Base-by-base conservation (phyloP, 2,888 invertebrate species). In the Horisme vitalbata region DNA sequence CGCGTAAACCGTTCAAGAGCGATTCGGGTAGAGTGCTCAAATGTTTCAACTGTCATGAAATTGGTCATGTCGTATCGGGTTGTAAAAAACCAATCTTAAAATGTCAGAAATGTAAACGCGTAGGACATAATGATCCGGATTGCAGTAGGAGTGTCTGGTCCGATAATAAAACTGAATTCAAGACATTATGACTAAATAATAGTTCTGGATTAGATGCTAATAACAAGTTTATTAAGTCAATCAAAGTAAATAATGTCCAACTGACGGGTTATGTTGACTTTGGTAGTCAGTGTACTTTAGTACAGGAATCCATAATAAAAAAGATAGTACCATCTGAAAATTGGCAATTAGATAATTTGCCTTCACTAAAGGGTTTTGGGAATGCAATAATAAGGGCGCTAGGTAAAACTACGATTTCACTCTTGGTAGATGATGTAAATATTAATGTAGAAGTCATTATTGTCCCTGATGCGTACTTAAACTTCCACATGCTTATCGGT, bases 81-180 rank as follows among this genome's bases (percentile, higher is more conserved):
- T 33, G 32, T 2, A 36, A 50, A 3, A 51, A 58, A 20, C 11
- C 13, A 11, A 11, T 51, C 1, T 34, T 56, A 9, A 53, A 35
- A 20, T 45, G 30, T 12, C 31, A 37, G n/a, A 15, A n/a, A 13
- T 31, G 31, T 14, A 3, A 31, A n/a, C 13, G 32, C 4, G 7
- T 33, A n/a, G 32, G 32, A 4, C 32, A 33, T 11, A 6, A n/a
- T 31, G 15, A 24, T 24, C 24, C 24, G 2, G 8, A 24, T 4
- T 12, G 28, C n/a, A 13, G 6, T 8, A 28, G 14, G 14, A 6
- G 8, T 8, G 14, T 13, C 2, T 28, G 28, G 28, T n/a, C n/a
- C n/a, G 13, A 9, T 3, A 8, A 28, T n/a, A 28, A 8, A 14
- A 9, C 9, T 9, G 24, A n/a, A 24, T 8, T 24, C 3, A 24